Evolutionary conservation across 2,113 vertebrate species (phyloP), one percentile per base, ranked within the genome.

Genomic region (Hystrix brachyura): DNA sequence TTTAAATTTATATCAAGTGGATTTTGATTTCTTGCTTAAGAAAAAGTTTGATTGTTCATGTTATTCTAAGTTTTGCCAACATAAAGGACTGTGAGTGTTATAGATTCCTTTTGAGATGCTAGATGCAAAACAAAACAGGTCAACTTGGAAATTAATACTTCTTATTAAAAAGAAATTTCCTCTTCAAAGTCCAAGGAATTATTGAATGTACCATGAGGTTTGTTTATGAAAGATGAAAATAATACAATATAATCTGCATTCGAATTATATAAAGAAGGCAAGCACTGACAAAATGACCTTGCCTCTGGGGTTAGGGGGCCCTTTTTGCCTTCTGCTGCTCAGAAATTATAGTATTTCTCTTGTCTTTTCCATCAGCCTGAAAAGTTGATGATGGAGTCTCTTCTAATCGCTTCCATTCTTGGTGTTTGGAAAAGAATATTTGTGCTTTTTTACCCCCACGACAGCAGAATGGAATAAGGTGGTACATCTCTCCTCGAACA

Each of bases 41-140:
- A 80, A 71, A 69, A 55, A 19, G 0, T 7, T 64, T 90, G 34
- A 53, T 79, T 55, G 72, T 72, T 78, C 14, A 51, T 76, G 48
- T 74, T 82, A 48, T 90, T 93, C 18, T 62, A 23, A 89, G 34
- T 80, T 95, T 88, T 91, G 59, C 27, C 53, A 21, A 13, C 17
- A 6, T 76, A 48, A 85, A 53, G 57, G 86, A 80, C 13, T 80
- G 69, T 83, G 48, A 74, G 34, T 48, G 13, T 65, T 83, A 43
- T 5, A 83, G 38, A 78, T 62, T 96, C 57, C 69, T 80, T 32
- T 53, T 94, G 92, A 38, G 2, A 85, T 76, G 81, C 10, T 79
- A 86, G 83, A 57, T 87, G 43, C 48, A 92, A 96, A 67, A 38
- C 19, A 95, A 55, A 94, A 62, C 38, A 81, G 38, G 87, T 79